Percentiles rank a stretch among this genome's conserved stretches.
Evolutionary conservation across 2,113 vertebrate species (phyloP).

Genomic region (Mormyrus lacerda): DNA sequence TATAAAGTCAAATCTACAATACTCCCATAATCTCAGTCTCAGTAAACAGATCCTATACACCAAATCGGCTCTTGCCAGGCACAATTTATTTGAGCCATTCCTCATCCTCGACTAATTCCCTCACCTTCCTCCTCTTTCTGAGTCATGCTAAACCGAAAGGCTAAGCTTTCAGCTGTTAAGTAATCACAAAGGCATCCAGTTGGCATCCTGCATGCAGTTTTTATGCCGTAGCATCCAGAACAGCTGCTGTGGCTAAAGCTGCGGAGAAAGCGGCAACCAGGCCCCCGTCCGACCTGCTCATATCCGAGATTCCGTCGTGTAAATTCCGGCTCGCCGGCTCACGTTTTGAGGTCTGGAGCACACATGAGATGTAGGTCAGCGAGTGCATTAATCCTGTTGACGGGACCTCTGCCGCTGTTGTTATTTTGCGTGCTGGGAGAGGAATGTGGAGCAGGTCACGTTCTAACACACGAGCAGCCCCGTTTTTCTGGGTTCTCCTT

Average conservation of each 20-base stretch:
- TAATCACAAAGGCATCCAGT: constrained; percentile 61
- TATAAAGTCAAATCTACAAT: background rate
- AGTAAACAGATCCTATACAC: constrained; percentile 13
- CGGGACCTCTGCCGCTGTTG: background rate
- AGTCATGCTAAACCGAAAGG: constrained; percentile 33
- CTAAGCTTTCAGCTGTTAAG: constrained; percentile 59
- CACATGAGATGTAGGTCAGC: constrained; percentile 4
- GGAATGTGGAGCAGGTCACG: background rate
- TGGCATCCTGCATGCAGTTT: constrained; percentile 45
- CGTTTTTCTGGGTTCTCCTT: background rate
- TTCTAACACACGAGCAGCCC: background rate
- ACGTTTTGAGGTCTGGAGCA: background rate
- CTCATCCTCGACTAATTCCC: constrained; percentile 57
- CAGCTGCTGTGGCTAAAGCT: background rate
- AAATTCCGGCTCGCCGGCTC: background rate
- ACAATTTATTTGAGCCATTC: constrained; percentile 22
- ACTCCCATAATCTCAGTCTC: background rate
- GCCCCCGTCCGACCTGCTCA: background rate
- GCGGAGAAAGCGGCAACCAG: background rate
- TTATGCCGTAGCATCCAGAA: constrained; percentile 9
- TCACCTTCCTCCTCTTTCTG: constrained; percentile 51
- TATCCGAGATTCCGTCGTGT: background rate
- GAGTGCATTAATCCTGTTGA: background rate
- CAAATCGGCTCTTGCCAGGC: constrained; percentile 12
- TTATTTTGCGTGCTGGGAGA: background rate